A percentile compares a stretch with the other conserved stretches of the same genome.
These are phyloP conservation scores for Buphagus erythrorhynchus DNA, from an alignment of 2,797 vertebrate genomes.

Conservation along the genomic window DNA sequence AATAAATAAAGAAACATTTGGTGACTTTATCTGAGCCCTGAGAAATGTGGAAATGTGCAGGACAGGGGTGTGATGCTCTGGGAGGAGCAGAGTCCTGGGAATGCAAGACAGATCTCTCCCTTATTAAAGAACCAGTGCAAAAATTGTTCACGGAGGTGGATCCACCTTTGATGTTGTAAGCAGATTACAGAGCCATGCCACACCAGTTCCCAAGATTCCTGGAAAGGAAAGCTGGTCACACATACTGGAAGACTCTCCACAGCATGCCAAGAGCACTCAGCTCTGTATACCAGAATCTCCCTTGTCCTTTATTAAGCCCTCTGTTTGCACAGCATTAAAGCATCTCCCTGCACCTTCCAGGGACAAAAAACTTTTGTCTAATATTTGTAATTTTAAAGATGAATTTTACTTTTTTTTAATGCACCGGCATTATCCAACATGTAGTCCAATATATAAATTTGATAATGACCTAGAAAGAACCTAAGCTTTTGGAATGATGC, in stretches of 20 bases:
- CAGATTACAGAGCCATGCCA: not conserved
- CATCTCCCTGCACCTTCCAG: not conserved
- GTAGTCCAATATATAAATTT: not conserved
- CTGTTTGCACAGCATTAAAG: not conserved
- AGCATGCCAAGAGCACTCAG: not conserved
- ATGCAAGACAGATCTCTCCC: not conserved
- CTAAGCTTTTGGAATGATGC: not conserved
- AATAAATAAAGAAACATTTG: not conserved
- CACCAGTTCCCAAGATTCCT: not conserved
- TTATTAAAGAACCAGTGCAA: not conserved
- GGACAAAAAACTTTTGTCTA: not conserved
- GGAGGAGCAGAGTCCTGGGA: not conserved
- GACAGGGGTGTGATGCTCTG: not conserved
- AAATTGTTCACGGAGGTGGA: not conserved
- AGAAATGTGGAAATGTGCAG: not conserved
- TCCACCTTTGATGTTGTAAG: constrained; percentile 2
- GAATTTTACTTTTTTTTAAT: not conserved
- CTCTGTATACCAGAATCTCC: not conserved
- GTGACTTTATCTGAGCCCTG: not conserved
- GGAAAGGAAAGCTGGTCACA: not conserved
- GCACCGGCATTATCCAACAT: not conserved
- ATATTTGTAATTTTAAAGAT: not conserved
- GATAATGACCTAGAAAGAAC: not conserved
- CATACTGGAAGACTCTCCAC: not conserved
- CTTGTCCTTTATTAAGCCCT: not conserved